Evolutionary conservation across 2,113 vertebrate genomes (phyloP), one percentile per base, ranked within the genome.

Genomic region (Hipposideros armiger): DNA sequence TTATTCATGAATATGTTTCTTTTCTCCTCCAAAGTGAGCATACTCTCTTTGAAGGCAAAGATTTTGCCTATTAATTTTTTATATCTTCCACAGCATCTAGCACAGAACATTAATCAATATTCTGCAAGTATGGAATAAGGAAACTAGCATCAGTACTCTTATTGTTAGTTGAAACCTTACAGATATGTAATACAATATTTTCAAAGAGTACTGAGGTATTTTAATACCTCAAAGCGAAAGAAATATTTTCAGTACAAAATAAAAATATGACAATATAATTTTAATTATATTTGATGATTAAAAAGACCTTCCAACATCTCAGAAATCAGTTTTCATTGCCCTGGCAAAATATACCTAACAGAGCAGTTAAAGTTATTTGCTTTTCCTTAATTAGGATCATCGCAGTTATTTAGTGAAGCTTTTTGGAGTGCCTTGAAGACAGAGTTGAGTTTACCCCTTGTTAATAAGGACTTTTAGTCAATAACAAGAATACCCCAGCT

Each of bases 191-290:
- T 69, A 32, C 28, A 76, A 56, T 90, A 76, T 66, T 92, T 96
- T 91, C 56, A 86, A 24, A 80, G 26, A 80, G 58, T 36, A 93
- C 0, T 64, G 40, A 93, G 90, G 69, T 73, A 36, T 36, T 36
- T 36, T 36, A 60, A 95, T 76, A 95, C 26, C 73, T 95, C 26
- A 78, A 95, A 87, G 26, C 40, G 0, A 72, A 91, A 94, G 15
- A 36, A 78, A 92, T 92, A 78, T 67, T 87, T 90, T 45, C 67
- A 90, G 81, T n/a, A 28, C 24, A 50, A 95, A 87, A 95, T 81
- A 74, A 92, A 95, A 90, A 84, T 78, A 84, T 64, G 50, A 52
- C 4, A 64, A 30, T 13, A 54, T 90, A 88, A 47, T 92, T 91
- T 94, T 82, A 94, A 93, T 73, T 96, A 4, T 70, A 42, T 86